Evolutionary conservation across 2,113 vertebrate genomes (phyloP).

Genomic region (Psilopogon haemacephalus): DNA sequence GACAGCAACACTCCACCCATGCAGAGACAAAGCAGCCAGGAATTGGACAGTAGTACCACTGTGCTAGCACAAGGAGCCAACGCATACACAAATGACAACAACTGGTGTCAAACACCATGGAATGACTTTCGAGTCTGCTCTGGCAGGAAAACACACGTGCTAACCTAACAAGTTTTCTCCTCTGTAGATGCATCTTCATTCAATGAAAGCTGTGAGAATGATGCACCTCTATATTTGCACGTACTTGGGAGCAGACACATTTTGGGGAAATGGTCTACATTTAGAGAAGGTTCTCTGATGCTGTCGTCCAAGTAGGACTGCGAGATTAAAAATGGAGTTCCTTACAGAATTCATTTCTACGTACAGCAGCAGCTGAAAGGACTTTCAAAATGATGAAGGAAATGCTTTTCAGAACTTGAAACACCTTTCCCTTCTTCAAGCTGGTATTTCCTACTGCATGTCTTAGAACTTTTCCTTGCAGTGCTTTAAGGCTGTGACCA

Average conservation of each 20-base stretch:
- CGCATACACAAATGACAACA: background rate
- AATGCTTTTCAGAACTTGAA: conserved; percentile 30
- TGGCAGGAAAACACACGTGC: background rate
- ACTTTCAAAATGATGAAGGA: conserved; percentile 17
- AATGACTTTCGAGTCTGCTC: background rate
- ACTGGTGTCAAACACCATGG: background rate
- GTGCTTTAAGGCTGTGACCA: background rate
- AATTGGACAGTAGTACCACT: background rate
- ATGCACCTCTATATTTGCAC: background rate
- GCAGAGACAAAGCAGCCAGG: background rate
- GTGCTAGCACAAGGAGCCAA: background rate
- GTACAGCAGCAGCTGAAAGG: conserved; percentile 30
- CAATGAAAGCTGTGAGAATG: background rate
- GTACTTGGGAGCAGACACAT: background rate
- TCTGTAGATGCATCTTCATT: background rate
- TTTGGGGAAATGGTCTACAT: background rate
- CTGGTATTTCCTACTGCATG: background rate
- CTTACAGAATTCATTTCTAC: conserved; percentile 39
- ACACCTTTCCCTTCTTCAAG: background rate
- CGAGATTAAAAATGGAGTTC: conserved; percentile 34
- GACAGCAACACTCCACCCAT: background rate
- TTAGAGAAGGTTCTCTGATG: background rate
- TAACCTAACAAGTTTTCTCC: background rate
- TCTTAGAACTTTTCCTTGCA: background rate
- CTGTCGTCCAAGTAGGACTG: background rate